A percentile compares a stretch with the other conserved stretches of the same genome.
Conservation (phyloP, 2,888 invertebrate species). For the Polyommatus iphigenia region DNA sequence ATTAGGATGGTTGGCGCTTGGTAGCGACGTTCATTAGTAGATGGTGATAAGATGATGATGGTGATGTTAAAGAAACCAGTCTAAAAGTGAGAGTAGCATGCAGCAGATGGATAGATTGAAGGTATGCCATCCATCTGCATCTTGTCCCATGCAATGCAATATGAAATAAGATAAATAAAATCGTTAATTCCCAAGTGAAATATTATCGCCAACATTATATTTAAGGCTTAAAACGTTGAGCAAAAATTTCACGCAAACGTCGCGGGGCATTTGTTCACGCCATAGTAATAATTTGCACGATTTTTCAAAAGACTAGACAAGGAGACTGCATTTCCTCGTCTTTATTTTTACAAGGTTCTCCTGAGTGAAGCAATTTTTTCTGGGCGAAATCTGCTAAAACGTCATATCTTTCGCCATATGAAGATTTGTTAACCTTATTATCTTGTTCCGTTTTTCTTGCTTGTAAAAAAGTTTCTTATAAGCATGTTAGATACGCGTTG, state of each 20-base stretch:
- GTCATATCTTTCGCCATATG: slow-evolving; percentile 27
- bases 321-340: slow-evolving; percentile 39
- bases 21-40: no score
- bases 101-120: no score
- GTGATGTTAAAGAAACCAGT: no score
- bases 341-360: slow-evolving; percentile 39
- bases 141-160: neutral
- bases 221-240: slow-evolving; percentile 42
- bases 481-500: no score
- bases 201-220: neutral
- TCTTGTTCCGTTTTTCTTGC: neutral
- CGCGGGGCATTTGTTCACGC: slow-evolving; percentile 52
- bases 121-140: neutral
- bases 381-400: slow-evolving; percentile 24
- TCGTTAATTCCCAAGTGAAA: slow-evolving; percentile 5
- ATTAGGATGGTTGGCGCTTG: no score
- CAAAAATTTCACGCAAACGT: slow-evolving; percentile 47
- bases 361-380: slow-evolving; percentile 31
- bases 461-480: neutral
- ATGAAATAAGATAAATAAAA: neutral
- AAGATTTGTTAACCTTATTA: slow-evolving; percentile 24
- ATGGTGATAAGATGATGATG: no score
- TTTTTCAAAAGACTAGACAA: slow-evolving; percentile 48
- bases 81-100: no score
- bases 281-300: slow-evolving; percentile 51